Evolutionary conservation across 2,797 vertebrate species (phyloP).

Genomic region (Poecilia wingei): DNA sequence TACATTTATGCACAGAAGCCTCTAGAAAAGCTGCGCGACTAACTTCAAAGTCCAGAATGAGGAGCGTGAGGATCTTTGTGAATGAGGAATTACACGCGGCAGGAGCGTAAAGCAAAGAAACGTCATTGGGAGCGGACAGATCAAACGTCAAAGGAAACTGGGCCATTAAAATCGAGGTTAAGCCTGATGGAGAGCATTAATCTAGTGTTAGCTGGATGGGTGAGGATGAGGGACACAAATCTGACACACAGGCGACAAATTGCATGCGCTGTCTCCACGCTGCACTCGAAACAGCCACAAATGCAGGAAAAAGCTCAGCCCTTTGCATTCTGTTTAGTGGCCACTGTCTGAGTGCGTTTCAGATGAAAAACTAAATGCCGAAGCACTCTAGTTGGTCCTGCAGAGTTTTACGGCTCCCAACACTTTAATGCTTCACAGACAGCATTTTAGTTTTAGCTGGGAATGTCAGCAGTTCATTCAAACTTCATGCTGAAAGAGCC

Average conservation of each 20-base stretch:
- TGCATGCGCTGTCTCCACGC: background rate
- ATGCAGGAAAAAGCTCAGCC: background rate
- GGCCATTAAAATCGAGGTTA: constrained; percentile 71
- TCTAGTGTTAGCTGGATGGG: constrained; percentile 53
- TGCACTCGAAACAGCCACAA: background rate
- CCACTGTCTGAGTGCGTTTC: background rate
- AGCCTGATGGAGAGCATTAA: constrained; percentile 72
- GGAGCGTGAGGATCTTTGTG: constrained; percentile 55
- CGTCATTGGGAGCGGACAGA: constrained; percentile 66
- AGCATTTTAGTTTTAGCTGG: too few species aligned
- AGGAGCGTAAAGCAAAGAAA: constrained; percentile 62
- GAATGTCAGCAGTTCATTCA: background rate
- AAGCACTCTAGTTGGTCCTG: background rate
- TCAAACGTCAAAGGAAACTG: constrained; percentile 74
- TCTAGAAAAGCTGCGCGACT: constrained; percentile 37
- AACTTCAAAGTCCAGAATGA: constrained; percentile 39
- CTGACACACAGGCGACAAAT: constrained; percentile 40
- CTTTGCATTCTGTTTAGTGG: background rate
- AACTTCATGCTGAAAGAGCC: background rate
- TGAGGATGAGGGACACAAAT: constrained; percentile 40
- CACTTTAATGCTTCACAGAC: background rate
- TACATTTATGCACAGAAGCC: constrained; percentile 50
- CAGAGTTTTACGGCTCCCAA: background rate
- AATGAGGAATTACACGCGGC: constrained; percentile 44
- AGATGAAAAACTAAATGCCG: background rate